Conservation (phyloP, 1,140 invertebrate species). For the Neomicropteryx cornuta region DNA sequence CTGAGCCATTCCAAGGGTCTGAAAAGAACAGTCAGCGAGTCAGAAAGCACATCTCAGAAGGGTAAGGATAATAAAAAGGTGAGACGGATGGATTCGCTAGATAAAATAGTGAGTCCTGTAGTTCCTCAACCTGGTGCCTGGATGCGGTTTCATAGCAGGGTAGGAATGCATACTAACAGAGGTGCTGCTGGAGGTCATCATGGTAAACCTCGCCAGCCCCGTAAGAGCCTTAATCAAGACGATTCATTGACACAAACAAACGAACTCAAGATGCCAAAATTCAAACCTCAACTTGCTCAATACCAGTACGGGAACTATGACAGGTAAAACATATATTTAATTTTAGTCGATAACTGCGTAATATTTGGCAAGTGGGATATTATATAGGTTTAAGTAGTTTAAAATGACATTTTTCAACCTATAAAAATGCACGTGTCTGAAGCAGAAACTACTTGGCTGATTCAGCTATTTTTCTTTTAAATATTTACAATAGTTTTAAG, state of each 20-base stretch:
- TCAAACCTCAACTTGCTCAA: conserved; percentile 59
- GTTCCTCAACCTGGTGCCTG: conserved; percentile 78
- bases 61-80: conserved; percentile 45
- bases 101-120: conserved; percentile 88
- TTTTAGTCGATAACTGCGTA: too few relatives aligned
- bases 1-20: conserved; percentile 27
- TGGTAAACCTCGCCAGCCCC: conserved; percentile 24
- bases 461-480: too few relatives aligned
- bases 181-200: conserved; percentile 22
- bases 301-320: conserved; percentile 96
- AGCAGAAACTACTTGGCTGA: too few relatives aligned
- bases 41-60: conserved; percentile 32
- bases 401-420: too few relatives aligned
- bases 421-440: too few relatives aligned
- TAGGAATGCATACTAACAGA: conserved; percentile 4
- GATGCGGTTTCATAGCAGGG: conserved; percentile 37
- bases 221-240: conserved; percentile 23
- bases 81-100: conserved; percentile 56
- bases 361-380: too few relatives aligned
- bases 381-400: too few relatives aligned
- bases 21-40: conserved; percentile 36
- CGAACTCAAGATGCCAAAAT: conserved; percentile 49
- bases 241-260: conserved; percentile 20
- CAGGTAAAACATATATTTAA: conserved; percentile 48
- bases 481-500: too few relatives aligned